These are phyloP conservation scores for Vesta saturnalis DNA, from an alignment of 2,888 invertebrate species.

Conservation along the genomic window DNA sequence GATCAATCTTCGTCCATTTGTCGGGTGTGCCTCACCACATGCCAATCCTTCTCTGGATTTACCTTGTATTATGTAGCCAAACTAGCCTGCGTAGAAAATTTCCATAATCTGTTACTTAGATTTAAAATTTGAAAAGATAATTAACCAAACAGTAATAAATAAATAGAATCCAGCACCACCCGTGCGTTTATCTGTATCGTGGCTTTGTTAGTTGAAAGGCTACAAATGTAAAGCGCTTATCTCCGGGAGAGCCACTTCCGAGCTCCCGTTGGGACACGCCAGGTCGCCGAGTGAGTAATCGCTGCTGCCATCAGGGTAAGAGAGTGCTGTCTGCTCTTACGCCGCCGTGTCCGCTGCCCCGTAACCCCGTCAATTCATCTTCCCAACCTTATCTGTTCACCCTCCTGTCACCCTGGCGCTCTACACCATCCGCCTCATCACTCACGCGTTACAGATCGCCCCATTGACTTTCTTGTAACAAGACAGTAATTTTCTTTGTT, in stretches of 20 bases:
- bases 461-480: constrained; percentile 38
- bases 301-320: constrained; percentile 60
- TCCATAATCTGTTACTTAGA: constrained; percentile 53
- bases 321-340: constrained; percentile 62
- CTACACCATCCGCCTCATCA: constrained; percentile 40
- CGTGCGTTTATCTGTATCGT: constrained; percentile 50
- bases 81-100: constrained; percentile 48
- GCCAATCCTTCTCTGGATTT: constrained; percentile 59
- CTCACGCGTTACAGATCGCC: constrained; percentile 39
- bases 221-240: constrained; percentile 62
- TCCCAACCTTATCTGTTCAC: constrained; percentile 53
- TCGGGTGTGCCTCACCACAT: constrained; percentile 57
- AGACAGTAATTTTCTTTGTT: constrained; percentile 34
- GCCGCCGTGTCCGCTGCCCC: constrained; percentile 60
- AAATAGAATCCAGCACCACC: constrained; percentile 41
- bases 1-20: constrained; percentile 56
- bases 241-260: constrained; percentile 60
- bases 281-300: constrained; percentile 59
- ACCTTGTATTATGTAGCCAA: constrained; percentile 51
- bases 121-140: constrained; percentile 44
- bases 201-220: constrained; percentile 56
- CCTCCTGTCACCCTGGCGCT: constrained; percentile 42
- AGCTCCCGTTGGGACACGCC: constrained; percentile 53
- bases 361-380: constrained; percentile 61
- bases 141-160: constrained; percentile 36